A percentile compares a stretch with the other conserved stretches of the same genome.
These are phyloP conservation scores for Ameiurus melas DNA, from an alignment of 2,113 vertebrate genomes.

Conservation along the genomic window DNA sequence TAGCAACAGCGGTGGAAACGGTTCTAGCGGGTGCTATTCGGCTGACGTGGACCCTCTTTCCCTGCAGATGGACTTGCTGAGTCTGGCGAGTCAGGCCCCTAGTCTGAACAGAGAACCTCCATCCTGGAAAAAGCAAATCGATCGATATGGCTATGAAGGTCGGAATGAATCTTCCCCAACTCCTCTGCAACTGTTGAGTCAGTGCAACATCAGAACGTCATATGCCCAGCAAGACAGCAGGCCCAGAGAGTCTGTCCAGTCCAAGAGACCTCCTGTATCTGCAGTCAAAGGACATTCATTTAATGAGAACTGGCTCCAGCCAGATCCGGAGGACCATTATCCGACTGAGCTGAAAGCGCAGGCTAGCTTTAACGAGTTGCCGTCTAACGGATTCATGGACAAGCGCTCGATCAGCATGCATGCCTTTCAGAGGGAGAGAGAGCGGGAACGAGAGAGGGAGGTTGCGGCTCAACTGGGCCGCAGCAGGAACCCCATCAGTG, in stretches of 20 bases:
- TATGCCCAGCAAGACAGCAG: conserved; percentile 81
- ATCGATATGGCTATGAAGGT: conserved; percentile 80
- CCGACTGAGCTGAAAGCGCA: conserved; percentile 83
- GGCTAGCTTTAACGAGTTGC: conserved; percentile 86
- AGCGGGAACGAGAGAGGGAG: conserved; percentile 70
- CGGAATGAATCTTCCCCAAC: conserved; percentile 78
- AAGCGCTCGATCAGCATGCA: conserved; percentile 87
- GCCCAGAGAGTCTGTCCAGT: conserved; percentile 80
- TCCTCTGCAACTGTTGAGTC: conserved; percentile 90
- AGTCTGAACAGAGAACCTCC: conserved; percentile 90
- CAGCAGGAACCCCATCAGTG: conserved; percentile 89
- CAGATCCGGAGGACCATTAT: conserved; percentile 83
- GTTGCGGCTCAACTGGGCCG: conserved; percentile 77
- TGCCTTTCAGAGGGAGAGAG: conserved; percentile 80
- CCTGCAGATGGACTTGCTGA: conserved; percentile 96
- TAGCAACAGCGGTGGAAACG: conserved; percentile 67
- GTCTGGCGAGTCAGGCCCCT: conserved; percentile 91
- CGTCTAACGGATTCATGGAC: conserved; percentile 84
- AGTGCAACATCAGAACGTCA: conserved; percentile 89
- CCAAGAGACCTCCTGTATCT: conserved; percentile 82
- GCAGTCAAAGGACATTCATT: conserved; percentile 85
- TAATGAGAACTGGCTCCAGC: conserved; percentile 87
- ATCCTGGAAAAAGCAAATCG: conserved; percentile 84
- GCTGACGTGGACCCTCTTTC: conserved; percentile 93
- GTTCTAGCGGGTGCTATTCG: conserved; percentile 78